phyloP scores from a whole-genome alignment of 2,113 vertebrate species.

The Mohoua ochrocephala region DNA sequence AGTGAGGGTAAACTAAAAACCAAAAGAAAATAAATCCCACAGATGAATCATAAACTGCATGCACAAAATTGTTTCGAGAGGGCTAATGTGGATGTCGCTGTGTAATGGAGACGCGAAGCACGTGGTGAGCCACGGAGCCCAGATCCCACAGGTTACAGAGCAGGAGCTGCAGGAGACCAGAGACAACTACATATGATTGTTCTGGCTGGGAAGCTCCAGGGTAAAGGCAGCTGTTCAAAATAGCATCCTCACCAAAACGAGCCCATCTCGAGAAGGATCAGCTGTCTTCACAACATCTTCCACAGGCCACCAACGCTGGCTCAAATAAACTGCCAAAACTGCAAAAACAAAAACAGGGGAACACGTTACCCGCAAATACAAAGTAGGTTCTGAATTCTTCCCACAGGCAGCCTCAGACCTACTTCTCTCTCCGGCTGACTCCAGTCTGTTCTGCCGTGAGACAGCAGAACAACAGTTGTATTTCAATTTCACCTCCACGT shows the following conservation, averaged over 20 bases:
- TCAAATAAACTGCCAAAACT: conserved; percentile 85
- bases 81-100: not conserved
- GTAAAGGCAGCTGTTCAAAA: not conserved
- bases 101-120: not conserved
- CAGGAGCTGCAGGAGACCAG: not conserved
- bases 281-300: conserved; percentile 80
- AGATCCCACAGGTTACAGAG: not conserved
- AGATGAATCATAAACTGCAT: not conserved
- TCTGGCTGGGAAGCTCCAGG: not conserved
- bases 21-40: not conserved
- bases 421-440: not conserved
- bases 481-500: not conserved
- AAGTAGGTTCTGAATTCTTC: not conserved
- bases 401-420: not conserved
- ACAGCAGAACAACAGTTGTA: not conserved
- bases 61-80: not conserved
- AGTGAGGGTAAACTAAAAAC: not conserved
- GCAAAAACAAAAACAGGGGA: not conserved
- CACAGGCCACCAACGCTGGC: conserved; percentile 79
- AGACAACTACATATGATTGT: not conserved
- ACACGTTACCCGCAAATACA: not conserved
- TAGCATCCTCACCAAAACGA: conserved; percentile 71
- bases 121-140: not conserved
- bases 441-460: not conserved
- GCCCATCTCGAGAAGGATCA: conserved; percentile 73